Conservation (phyloP, 2,888 invertebrate genomes). For the Erpobdella octoculata region DNA sequence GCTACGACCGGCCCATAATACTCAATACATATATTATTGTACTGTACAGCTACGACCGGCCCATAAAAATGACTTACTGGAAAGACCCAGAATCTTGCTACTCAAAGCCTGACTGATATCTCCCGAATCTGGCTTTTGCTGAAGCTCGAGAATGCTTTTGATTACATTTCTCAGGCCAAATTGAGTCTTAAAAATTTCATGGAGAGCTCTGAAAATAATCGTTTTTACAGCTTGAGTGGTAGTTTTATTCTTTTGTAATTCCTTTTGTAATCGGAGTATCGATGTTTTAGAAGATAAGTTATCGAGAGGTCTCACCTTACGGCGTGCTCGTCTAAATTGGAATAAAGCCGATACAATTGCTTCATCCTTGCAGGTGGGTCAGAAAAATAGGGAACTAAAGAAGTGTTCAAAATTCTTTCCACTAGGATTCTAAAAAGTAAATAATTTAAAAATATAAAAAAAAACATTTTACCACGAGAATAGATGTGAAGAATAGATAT, state of each 20-base stretch:
- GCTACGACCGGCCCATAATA: no score
- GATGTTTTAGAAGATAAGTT: no score
- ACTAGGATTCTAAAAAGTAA: slow-evolving; percentile 62
- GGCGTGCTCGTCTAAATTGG: slow-evolving; percentile 87
- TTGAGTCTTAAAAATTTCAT: slow-evolving; percentile 86
- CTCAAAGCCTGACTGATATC: slow-evolving; percentile 39
- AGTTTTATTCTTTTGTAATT: background rate
- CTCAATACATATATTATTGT: no score
- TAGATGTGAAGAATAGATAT: background rate
- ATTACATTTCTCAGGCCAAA: slow-evolving; percentile 58
- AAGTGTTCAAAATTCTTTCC: slow-evolving; percentile 83
- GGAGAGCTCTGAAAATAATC: slow-evolving; percentile 69
- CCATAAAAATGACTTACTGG: slow-evolving; percentile 40
- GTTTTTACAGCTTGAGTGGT: no score
- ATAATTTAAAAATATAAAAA: background rate
- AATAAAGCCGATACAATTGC: slow-evolving; percentile 78
- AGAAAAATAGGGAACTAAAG: slow-evolving; percentile 84
- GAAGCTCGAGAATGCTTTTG: slow-evolving; percentile 76
- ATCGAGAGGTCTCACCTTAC: slow-evolving; percentile 69
- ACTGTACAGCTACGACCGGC: no score
- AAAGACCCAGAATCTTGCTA: slow-evolving; percentile 40
- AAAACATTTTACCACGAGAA: background rate
- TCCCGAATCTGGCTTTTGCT: slow-evolving; percentile 54
- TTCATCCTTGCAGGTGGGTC: slow-evolving; percentile 82
- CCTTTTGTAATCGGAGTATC: background rate